phyloP scores from a whole-genome alignment of 1,140 invertebrate genomes.

The Drosophila obscura region DNA sequence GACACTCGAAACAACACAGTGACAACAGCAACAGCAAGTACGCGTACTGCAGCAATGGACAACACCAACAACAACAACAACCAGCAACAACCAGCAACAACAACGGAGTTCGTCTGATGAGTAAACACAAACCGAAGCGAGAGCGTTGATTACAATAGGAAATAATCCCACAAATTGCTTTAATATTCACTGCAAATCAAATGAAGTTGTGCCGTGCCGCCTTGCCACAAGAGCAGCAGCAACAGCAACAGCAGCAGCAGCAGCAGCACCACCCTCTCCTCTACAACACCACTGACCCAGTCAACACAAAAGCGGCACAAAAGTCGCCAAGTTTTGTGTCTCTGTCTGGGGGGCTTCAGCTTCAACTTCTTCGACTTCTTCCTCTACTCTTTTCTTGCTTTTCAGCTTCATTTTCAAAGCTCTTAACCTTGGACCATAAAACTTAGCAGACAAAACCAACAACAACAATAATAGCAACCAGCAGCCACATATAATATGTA shows the following conservation, averaged over 20 bases:
- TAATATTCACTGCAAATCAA: conserved; percentile 83
- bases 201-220: conserved; percentile 57
- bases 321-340: conserved; percentile 67
- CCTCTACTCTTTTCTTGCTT: conserved; percentile 29
- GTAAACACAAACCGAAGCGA: conserved; percentile 43
- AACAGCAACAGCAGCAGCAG: too few species aligned
- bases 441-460: conserved; percentile 66
- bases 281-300: conserved; percentile 26
- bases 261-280: conserved; percentile 26
- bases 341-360: background rate
- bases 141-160: conserved; percentile 78
- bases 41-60: too few species aligned
- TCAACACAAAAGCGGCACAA: conserved; percentile 60
- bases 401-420: conserved; percentile 68
- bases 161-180: conserved; percentile 83
- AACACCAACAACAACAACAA: conserved; percentile 3
- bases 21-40: background rate
- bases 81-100: conserved; percentile 14
- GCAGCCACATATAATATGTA: conserved; percentile 67
- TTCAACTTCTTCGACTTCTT: conserved; percentile 1
- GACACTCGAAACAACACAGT: too few species aligned
- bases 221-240: too few species aligned
- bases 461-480: conserved; percentile 45
- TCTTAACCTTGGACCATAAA: conserved; percentile 83
- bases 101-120: conserved; percentile 40